Conservation (phyloP, 2,888 invertebrate species). For the Orchestes rusci region DNA sequence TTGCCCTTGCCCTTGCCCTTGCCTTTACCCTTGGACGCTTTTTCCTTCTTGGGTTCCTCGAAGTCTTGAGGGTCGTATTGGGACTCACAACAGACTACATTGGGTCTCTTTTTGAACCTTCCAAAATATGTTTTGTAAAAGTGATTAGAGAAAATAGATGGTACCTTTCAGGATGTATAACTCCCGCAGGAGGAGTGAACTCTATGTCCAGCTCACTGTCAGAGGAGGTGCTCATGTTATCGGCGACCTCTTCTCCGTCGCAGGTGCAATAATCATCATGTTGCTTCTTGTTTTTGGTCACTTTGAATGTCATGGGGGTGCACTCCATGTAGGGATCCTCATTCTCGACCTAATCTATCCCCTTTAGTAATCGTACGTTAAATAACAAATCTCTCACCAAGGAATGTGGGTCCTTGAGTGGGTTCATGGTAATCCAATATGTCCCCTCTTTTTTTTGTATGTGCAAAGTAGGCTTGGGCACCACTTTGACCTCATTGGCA, state of each 20-base stretch:
- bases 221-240: constrained; percentile 39
- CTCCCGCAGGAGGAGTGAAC: constrained; percentile 63
- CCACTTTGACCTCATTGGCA: constrained; percentile 45
- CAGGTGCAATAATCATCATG: constrained; percentile 40
- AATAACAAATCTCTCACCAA: no score
- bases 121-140: not conserved
- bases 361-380: no score
- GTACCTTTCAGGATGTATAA: constrained; percentile 50
- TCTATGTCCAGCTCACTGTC: constrained; percentile 64
- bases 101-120: constrained; percentile 42
- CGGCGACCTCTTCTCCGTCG: constrained; percentile 17
- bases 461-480: constrained; percentile 56
- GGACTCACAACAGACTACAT: constrained; percentile 51
- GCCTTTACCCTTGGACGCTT: constrained; percentile 22
- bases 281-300: constrained; percentile 50
- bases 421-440: constrained; percentile 60
- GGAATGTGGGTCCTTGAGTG: constrained; percentile 54
- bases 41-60: constrained; percentile 23
- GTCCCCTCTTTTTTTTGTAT: constrained; percentile 59
- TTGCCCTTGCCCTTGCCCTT: constrained; percentile 21
- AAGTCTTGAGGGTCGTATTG: constrained; percentile 54
- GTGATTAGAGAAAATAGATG: no score
- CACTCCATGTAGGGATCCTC: constrained; percentile 63
- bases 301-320: constrained; percentile 61
- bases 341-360: constrained; percentile 37